Conservation (phyloP, 2,888 invertebrate genomes). For the Latheticus oryzae region DNA sequence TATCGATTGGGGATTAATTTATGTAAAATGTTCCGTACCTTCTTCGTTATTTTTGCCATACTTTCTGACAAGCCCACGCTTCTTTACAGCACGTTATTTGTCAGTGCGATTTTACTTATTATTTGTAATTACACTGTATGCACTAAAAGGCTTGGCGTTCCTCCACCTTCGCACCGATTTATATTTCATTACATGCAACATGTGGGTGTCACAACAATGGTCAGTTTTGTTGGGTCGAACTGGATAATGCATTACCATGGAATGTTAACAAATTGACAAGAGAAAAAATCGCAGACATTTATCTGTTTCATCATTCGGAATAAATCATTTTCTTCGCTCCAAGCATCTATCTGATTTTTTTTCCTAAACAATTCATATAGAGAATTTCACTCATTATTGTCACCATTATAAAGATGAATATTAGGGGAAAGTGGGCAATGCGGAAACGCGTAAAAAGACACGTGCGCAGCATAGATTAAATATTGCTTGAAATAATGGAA, state of each 20-base stretch:
- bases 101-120: slow-evolving; percentile 47
- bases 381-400: slow-evolving; percentile 15
- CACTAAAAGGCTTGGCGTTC: slow-evolving; percentile 57
- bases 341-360: slow-evolving; percentile 4
- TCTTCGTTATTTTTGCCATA: slow-evolving; percentile 38
- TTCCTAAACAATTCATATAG: too few species aligned
- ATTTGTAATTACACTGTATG: slow-evolving; percentile 51
- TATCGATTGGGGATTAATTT: slow-evolving; percentile 36
- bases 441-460: slow-evolving; percentile 14
- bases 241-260: slow-evolving; percentile 18
- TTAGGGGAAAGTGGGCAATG: slow-evolving; percentile 21
- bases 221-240: slow-evolving; percentile 55
- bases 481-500: slow-evolving; percentile 39
- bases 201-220: slow-evolving; percentile 62
- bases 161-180: slow-evolving; percentile 61
- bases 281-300: slow-evolving; percentile 15
- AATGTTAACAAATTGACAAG: slow-evolving; percentile 30
- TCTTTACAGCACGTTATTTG: slow-evolving; percentile 38
- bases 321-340: slow-evolving; percentile 6
- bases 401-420: slow-evolving; percentile 13
- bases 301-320: slow-evolving; percentile 10
- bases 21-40: slow-evolving; percentile 25
- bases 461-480: slow-evolving; percentile 12
- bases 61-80: slow-evolving; percentile 51
- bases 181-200: slow-evolving; percentile 54